Conservation (phyloP, 1,140 invertebrate genomes). For the Chironomus tepperi region DNA sequence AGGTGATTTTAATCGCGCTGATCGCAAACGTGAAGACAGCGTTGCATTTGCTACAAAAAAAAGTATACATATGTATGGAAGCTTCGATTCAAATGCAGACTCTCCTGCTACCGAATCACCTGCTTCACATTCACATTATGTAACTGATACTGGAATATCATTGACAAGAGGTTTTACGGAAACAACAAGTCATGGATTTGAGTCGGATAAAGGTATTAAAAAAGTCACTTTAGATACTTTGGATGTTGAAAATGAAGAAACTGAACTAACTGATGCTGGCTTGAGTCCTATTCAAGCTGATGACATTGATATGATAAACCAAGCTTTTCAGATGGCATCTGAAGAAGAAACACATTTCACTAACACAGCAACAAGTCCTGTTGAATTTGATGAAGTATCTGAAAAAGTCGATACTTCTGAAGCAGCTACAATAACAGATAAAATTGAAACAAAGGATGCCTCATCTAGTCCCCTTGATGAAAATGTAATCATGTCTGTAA, state of each 20-base stretch:
- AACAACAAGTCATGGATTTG: constrained; percentile 39
- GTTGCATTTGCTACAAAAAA: constrained; percentile 45
- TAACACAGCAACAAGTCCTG: constrained; percentile 43
- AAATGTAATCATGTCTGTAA: constrained; percentile 24
- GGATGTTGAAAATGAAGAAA: constrained; percentile 42
- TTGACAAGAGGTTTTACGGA: constrained; percentile 43
- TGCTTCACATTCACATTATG: constrained; percentile 44
- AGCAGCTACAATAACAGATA: constrained; percentile 43
- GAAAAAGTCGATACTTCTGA: constrained; percentile 43
- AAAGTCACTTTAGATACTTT: constrained; percentile 27
- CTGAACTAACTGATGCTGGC: constrained; percentile 46
- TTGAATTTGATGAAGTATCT: constrained; percentile 40
- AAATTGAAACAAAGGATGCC: constrained; percentile 42
- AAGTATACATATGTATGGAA: constrained; percentile 42
- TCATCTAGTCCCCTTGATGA: constrained; percentile 41
- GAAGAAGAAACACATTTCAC: constrained; percentile 39
- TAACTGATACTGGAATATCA: constrained; percentile 46
- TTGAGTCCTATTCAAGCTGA: constrained; percentile 46
- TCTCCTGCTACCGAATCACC: constrained; percentile 44
- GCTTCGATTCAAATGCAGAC: constrained; percentile 34
- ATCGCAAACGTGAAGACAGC: constrained; percentile 40
- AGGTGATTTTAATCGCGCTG: constrained; percentile 25
- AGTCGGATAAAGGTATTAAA: background rate
- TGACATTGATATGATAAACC: constrained; percentile 36
- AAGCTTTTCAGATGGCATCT: constrained; percentile 30